phyloP scores from a whole-genome alignment of 1,140 invertebrate species.

The Drosophila albomicans region DNA sequence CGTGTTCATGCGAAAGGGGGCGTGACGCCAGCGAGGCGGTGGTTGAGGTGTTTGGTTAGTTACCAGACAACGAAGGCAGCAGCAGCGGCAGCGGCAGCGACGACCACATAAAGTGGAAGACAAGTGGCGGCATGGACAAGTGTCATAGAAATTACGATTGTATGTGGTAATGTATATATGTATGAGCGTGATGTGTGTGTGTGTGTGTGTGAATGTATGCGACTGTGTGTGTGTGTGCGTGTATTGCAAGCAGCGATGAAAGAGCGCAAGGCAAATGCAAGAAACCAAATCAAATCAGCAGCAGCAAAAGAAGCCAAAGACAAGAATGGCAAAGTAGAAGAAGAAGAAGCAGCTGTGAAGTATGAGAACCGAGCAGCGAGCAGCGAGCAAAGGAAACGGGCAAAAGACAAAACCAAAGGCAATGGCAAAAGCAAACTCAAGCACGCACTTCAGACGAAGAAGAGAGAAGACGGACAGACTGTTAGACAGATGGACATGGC shows the following conservation, averaged over 20 bases:
- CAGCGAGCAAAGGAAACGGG: not conserved
- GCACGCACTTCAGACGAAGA: slow-evolving; percentile 74
- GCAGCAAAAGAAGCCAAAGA: slow-evolving; percentile 30
- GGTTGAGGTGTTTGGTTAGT: slow-evolving; percentile 40
- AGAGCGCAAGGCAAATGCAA: slow-evolving; percentile 77
- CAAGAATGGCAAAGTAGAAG: slow-evolving; percentile 38
- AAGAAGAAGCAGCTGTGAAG: slow-evolving; percentile 27
- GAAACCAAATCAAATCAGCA: slow-evolving; percentile 59
- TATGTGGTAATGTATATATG: slow-evolving; percentile 24
- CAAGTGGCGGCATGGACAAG: slow-evolving; percentile 79
- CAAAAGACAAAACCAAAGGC: slow-evolving; percentile 28
- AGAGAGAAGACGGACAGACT: slow-evolving; percentile 57
- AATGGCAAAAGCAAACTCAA: slow-evolving; percentile 60
- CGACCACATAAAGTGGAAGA: slow-evolving; percentile 79
- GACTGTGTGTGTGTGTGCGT: slow-evolving; percentile 36
- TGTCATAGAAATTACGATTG: slow-evolving; percentile 76
- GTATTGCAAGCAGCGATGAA: slow-evolving; percentile 72
- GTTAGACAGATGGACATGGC: slow-evolving; percentile 40
- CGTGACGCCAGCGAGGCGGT: slow-evolving; percentile 9
- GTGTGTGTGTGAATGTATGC: not conserved
- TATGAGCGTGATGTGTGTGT: slow-evolving; percentile 15
- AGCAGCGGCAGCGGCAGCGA: slow-evolving; percentile 34
- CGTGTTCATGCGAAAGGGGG: slow-evolving; percentile 13
- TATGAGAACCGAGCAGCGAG: slow-evolving; percentile 13
- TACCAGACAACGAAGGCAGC: slow-evolving; percentile 22